These are phyloP conservation scores for Chloroclystis v-ata DNA, from an alignment of 2,888 invertebrate genomes.

Conservation along the genomic window DNA sequence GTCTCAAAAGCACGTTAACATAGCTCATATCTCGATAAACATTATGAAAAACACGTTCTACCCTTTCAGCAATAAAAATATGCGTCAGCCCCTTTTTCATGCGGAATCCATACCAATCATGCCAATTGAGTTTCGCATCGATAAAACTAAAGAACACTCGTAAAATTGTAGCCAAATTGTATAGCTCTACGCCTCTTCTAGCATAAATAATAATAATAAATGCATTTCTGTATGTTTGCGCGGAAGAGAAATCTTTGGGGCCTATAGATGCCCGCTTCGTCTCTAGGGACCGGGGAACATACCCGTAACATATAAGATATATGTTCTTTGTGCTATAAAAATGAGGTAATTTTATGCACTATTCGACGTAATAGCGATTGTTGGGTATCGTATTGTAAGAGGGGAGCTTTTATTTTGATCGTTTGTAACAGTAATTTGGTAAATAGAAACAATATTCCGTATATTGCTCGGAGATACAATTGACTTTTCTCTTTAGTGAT, in stretches of 20 bases:
- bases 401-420: constrained; percentile 24
- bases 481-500: too few relatives aligned
- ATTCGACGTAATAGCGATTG: constrained; percentile 41
- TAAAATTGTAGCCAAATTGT: constrained; percentile 64
- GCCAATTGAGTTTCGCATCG: constrained; percentile 59
- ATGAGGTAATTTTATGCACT: constrained; percentile 73
- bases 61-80: constrained; percentile 32
- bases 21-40: constrained; percentile 18
- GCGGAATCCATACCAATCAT: constrained; percentile 60
- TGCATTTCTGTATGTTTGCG: constrained; percentile 54
- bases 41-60: constrained; percentile 23
- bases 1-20: constrained; percentile 19
- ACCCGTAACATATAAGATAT: constrained; percentile 48
- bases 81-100: constrained; percentile 30
- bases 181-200: constrained; percentile 50
- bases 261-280: constrained; percentile 37
- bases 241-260: constrained; percentile 53
- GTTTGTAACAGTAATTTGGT: constrained; percentile 12
- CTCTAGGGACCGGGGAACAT: constrained; percentile 48
- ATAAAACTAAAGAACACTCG: constrained; percentile 64
- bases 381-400: constrained; percentile 25
- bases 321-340: constrained; percentile 58
- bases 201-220: constrained; percentile 69
- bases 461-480: neutral
- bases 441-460: neutral